Conservation (phyloP, 2,797 vertebrate genomes). For the Steatocranus sp. region DNA sequence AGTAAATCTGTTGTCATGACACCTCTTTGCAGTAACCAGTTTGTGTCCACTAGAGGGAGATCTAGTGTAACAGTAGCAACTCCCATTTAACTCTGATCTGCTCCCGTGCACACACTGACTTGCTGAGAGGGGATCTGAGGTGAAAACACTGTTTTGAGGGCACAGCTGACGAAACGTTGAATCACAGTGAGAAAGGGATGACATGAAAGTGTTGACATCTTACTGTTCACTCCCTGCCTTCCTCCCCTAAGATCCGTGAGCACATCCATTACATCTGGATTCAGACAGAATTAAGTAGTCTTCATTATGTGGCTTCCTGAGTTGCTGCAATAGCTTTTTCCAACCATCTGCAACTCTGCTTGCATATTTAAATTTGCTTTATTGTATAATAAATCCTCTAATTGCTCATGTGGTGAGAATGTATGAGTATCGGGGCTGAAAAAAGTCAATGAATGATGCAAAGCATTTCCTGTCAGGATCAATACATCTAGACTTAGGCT, state of each 20-base stretch:
- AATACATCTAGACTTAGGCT: slow-evolving; percentile 17
- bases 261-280: slow-evolving; percentile 63
- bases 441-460: neutral
- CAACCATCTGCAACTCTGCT: slow-evolving; percentile 13
- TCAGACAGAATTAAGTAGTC: slow-evolving; percentile 57
- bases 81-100: neutral
- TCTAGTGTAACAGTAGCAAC: neutral
- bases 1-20: neutral
- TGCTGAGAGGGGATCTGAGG: slow-evolving; percentile 31
- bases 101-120: neutral
- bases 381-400: slow-evolving; percentile 37
- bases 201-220: slow-evolving; percentile 60
- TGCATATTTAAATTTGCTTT: neutral
- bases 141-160: slow-evolving; percentile 46
- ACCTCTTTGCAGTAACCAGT: neutral
- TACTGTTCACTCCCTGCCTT: slow-evolving; percentile 32
- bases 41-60: slow-evolving; percentile 62
- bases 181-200: slow-evolving; percentile 40
- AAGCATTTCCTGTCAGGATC: slow-evolving; percentile 41
- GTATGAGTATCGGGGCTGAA: neutral
- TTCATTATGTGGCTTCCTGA: slow-evolving; percentile 54
- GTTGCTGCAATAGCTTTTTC: slow-evolving; percentile 32
- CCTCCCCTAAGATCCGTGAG: slow-evolving; percentile 41
- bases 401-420: slow-evolving; percentile 43
- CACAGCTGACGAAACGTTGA: slow-evolving; percentile 65